phyloP scores from a whole-genome alignment of 2,888 invertebrate genomes.

The Iphiclides podalirius region DNA sequence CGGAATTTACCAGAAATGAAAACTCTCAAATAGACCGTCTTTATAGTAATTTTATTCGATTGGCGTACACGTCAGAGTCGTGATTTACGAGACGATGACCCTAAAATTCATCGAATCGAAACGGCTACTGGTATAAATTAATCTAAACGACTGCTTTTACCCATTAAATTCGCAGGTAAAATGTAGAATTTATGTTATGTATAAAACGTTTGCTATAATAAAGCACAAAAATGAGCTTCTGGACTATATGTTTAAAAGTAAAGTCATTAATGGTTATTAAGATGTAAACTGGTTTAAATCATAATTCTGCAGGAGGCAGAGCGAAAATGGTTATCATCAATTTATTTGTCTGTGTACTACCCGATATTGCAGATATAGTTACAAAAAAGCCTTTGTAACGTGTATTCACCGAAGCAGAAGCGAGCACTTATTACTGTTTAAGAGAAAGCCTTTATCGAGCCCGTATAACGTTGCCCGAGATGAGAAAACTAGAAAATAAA shows the following conservation, averaged over 20 bases:
- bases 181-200: conserved; percentile 7
- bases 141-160: conserved; percentile 22
- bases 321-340: conserved; percentile 15
- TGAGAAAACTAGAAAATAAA: conserved; percentile 23
- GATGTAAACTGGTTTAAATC: conserved; percentile 8
- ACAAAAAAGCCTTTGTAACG: conserved; percentile 21
- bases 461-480: conserved; percentile 21
- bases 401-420: conserved; percentile 19
- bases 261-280: not conserved
- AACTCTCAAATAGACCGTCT: not conserved
- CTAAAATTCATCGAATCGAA: conserved; percentile 23
- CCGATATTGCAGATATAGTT: conserved; percentile 14
- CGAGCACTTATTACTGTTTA: conserved; percentile 21
- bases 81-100: conserved; percentile 24
- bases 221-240: not conserved
- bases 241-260: not conserved
- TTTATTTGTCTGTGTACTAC: conserved; percentile 19
- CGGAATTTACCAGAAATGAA: no score
- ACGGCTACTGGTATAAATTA: conserved; percentile 22
- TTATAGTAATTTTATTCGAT: conserved; percentile 17
- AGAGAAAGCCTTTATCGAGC: conserved; percentile 22
- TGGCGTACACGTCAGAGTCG: conserved; percentile 18
- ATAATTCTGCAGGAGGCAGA: conserved; percentile 1
- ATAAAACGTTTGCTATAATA: not conserved
- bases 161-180: conserved; percentile 12